These are phyloP conservation scores for Sylvilagus bachmani DNA, from an alignment of 2,113 vertebrate species.

Conservation along the genomic window DNA sequence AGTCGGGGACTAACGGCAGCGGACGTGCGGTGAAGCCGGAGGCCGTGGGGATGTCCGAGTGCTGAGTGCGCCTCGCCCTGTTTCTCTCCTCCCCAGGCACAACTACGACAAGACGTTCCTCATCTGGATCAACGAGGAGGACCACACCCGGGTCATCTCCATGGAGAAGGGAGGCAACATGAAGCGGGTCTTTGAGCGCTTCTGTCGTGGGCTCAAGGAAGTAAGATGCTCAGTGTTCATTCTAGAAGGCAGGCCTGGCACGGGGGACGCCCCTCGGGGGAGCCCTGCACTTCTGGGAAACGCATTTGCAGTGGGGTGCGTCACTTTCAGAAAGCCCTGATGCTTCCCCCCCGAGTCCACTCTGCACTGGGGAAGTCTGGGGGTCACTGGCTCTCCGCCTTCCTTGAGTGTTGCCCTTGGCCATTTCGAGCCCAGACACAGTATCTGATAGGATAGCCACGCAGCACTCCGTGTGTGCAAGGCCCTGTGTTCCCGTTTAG, in stretches of 20 bases:
- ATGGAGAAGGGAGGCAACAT: slow-evolving; percentile 98
- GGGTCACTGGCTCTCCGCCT: background rate
- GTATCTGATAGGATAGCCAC: background rate
- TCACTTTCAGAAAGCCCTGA: background rate
- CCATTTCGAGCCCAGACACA: background rate
- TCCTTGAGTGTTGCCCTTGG: background rate
- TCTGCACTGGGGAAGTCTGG: background rate
- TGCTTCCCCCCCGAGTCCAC: background rate
- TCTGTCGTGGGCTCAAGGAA: slow-evolving; percentile 95
- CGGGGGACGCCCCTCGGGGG: no score
- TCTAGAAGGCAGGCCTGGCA: no score
- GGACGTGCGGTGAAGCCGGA: slow-evolving; percentile 52
- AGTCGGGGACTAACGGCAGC: slow-evolving; percentile 15
- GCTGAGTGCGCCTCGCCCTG: background rate
- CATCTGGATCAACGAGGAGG: slow-evolving; percentile 97
- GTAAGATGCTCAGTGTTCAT: slow-evolving; percentile 79
- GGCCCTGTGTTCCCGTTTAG: background rate
- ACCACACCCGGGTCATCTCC: slow-evolving; percentile 96
- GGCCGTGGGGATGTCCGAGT: slow-evolving; percentile 52
- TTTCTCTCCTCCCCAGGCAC: slow-evolving; percentile 89
- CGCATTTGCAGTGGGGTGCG: background rate
- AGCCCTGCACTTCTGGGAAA: background rate
- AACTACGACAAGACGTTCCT: slow-evolving; percentile 96
- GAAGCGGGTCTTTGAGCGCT: slow-evolving; percentile 96
- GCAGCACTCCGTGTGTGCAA: background rate